A percentile compares a stretch with the other conserved stretches of the same genome.
Evolutionary conservation across 2,113 vertebrate genomes (phyloP).

Genomic region (Falcunculus frontatus): DNA sequence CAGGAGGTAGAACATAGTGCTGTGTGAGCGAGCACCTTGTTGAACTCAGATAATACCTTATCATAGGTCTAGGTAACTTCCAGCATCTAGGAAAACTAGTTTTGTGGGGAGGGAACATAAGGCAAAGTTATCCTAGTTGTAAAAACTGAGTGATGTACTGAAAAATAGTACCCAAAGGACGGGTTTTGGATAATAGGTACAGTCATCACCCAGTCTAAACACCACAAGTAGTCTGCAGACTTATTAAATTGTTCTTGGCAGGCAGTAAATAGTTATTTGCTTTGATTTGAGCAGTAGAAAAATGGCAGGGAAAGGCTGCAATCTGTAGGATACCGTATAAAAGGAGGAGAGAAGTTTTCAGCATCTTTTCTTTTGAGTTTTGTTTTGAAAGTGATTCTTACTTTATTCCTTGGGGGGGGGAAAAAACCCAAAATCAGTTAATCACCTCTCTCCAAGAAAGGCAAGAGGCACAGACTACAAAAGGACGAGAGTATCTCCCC

Average conservation of each 20-base stretch:
- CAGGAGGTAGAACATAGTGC: background rate
- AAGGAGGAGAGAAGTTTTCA: background rate
- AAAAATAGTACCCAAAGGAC: background rate
- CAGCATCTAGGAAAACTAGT: background rate
- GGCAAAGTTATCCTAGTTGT: background rate
- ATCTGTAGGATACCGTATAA: background rate
- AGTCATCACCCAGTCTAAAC: background rate
- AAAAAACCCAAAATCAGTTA: background rate
- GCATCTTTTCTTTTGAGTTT: background rate
- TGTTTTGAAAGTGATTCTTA: background rate
- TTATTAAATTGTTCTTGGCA: background rate
- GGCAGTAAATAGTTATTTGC: background rate
- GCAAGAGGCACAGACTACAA: background rate
- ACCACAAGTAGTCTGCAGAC: background rate
- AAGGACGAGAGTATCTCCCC: background rate
- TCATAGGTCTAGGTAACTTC: background rate
- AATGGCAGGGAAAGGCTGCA: background rate
- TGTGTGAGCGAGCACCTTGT: background rate
- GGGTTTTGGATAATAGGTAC: background rate
- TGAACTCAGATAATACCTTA: background rate
- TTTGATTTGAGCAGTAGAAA: background rate
- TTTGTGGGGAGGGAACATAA: background rate
- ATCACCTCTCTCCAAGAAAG: background rate
- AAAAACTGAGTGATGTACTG: background rate
- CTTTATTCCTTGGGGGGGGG: background rate